Evolutionary conservation across 2,797 vertebrate species (phyloP).

Genomic region (Columba guinea): DNA sequence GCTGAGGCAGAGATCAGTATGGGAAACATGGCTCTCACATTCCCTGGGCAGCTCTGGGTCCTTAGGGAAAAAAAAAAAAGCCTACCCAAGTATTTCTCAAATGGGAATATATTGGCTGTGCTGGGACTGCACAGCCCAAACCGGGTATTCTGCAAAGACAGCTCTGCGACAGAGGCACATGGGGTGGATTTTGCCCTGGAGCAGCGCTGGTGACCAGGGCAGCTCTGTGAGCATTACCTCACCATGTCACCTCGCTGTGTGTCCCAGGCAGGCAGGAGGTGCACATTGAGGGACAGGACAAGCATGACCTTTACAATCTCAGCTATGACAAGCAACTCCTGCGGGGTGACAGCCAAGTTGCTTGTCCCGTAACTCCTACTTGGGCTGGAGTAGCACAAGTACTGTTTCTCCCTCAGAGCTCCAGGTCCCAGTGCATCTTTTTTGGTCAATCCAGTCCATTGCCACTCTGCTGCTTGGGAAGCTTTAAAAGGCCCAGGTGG

Average conservation of each 20-base stretch:
- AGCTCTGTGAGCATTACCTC: background rate
- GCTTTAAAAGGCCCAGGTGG: background rate
- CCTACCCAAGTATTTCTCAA: background rate
- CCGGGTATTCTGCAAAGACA: background rate
- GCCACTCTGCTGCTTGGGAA: background rate
- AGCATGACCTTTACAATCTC: background rate
- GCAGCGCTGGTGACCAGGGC: background rate
- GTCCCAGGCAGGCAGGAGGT: background rate
- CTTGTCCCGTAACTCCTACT: background rate
- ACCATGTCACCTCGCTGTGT: fast-evolving
- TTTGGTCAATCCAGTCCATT: background rate
- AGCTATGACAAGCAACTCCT: background rate
- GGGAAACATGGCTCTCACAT: background rate
- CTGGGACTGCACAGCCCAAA: background rate
- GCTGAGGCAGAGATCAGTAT: background rate
- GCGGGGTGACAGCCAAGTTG: background rate
- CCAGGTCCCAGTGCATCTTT: background rate
- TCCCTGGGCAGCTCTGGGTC: background rate
- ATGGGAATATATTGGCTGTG: background rate
- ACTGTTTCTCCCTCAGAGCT: background rate
- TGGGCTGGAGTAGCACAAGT: background rate
- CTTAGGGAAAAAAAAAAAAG: background rate
- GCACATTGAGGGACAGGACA: background rate
- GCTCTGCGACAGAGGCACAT: background rate
- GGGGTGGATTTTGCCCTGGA: background rate